phyloP scores from a whole-genome alignment of 92 coral and sea anemone species.

The Bergia puertoricense region DNA sequence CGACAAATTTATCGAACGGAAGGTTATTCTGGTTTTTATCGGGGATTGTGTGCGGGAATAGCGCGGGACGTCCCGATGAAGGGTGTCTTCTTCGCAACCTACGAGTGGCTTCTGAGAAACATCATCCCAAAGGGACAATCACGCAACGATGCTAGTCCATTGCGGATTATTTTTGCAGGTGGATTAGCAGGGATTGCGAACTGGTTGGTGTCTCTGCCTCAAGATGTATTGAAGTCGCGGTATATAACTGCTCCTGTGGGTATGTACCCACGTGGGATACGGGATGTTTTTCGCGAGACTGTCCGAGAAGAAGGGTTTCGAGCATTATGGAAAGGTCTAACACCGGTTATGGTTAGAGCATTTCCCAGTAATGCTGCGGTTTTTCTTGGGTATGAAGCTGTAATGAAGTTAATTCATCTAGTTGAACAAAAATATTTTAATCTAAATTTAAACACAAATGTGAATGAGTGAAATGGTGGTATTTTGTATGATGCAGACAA shows the following conservation, averaged over 20 bases:
- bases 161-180: constrained; percentile 71
- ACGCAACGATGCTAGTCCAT: constrained; percentile 79
- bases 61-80: constrained; percentile 66
- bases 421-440: background rate
- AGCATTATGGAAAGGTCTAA: constrained; percentile 77
- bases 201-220: constrained; percentile 80
- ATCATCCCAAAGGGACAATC: constrained; percentile 49
- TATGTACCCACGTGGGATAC: constrained; percentile 75
- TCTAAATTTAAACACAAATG: background rate
- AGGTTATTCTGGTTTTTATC: constrained; percentile 71
- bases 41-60: constrained; percentile 76
- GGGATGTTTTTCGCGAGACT: constrained; percentile 65
- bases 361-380: constrained; percentile 84
- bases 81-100: constrained; percentile 75
- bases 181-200: constrained; percentile 84
- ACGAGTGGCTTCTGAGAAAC: constrained; percentile 65
- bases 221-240: constrained; percentile 79
- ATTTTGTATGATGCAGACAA: too few relatives aligned
- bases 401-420: constrained; percentile 54
- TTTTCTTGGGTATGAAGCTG: constrained; percentile 78
- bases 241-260: constrained; percentile 82
- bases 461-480: background rate
- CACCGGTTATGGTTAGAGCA: constrained; percentile 82
- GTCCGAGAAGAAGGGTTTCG: constrained; percentile 73
- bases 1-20: constrained; percentile 52